These are phyloP conservation scores for Morinoia aosen DNA, from an alignment of 2,888 invertebrate genomes.

Conservation along the genomic window DNA sequence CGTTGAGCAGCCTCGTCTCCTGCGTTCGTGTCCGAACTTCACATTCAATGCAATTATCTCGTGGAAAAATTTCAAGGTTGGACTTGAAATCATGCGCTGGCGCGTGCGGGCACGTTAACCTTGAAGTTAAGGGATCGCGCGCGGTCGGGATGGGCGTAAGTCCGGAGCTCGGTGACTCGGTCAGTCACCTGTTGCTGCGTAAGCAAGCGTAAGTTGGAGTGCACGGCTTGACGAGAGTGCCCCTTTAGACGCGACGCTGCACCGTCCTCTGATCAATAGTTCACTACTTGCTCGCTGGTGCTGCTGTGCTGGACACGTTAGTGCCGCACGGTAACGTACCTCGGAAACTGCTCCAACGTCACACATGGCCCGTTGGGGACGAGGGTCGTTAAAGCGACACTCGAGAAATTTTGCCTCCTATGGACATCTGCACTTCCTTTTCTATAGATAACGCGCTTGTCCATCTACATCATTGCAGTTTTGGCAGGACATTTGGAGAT, in stretches of 20 bases:
- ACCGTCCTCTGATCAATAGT: slow-evolving; percentile 18
- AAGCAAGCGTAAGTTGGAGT: background rate
- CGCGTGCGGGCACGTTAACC: background rate
- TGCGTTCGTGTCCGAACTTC: background rate
- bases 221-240: slow-evolving; percentile 20
- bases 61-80: background rate
- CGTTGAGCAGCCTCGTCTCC: background rate
- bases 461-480: background rate
- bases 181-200: slow-evolving; percentile 21
- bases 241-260: slow-evolving; percentile 20
- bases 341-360: too few species aligned
- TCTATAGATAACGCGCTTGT: background rate
- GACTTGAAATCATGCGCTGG: background rate
- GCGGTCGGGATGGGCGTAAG: background rate
- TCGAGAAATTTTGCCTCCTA: background rate
- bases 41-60: background rate
- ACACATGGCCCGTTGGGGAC: too few species aligned
- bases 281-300: background rate
- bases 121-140: background rate
- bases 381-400: too few species aligned
- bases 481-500: background rate
- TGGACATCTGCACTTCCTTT: background rate
- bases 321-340: background rate
- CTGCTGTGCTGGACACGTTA: background rate
- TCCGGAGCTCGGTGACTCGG: background rate